Conservation (phyloP, 1,140 invertebrate species). For the Parapsyche elsis region DNA sequence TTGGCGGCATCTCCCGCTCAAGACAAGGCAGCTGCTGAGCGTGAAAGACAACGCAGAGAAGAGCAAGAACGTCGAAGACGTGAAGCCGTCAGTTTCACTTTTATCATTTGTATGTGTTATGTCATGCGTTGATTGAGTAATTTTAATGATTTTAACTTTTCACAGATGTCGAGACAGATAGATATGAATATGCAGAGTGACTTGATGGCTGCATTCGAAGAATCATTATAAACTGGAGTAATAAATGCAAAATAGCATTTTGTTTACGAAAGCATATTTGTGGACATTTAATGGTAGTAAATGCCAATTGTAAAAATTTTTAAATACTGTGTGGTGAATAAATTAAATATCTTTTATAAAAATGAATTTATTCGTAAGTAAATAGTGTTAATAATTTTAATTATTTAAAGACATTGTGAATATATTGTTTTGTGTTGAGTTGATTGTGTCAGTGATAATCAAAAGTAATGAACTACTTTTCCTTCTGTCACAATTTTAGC, state of each 20-base stretch:
- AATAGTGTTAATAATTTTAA: slow-evolving; percentile 18
- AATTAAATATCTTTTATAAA: slow-evolving; percentile 29
- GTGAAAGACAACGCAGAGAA: slow-evolving; percentile 81
- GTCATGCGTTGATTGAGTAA: slow-evolving; percentile 8
- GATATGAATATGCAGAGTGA: slow-evolving; percentile 99
- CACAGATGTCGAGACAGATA: slow-evolving; percentile 94
- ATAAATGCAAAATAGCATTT: slow-evolving; percentile 26
- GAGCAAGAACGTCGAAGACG: slow-evolving; percentile 91
- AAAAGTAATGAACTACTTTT: slow-evolving; percentile 6
- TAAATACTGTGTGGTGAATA: slow-evolving; percentile 39
- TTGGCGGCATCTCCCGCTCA: slow-evolving; percentile 72
- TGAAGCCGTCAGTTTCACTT: slow-evolving; percentile 83
- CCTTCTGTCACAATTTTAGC: not conserved
- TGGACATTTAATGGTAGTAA: not conserved
- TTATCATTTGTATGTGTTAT: slow-evolving; percentile 27
- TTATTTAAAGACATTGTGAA: slow-evolving; percentile 14
- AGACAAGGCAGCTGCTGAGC: slow-evolving; percentile 77
- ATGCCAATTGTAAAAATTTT: slow-evolving; percentile 34
- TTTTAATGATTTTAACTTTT: slow-evolving; percentile 38
- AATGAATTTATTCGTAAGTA: slow-evolving; percentile 3
- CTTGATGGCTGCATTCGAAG: slow-evolving; percentile 97
- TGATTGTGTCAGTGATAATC: slow-evolving; percentile 7
- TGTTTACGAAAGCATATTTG: slow-evolving; percentile 24
- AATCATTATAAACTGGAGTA: slow-evolving; percentile 78
- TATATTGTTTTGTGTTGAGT: not conserved